A percentile compares a stretch with the other conserved stretches of the same genome.
Conservation (phyloP, 2,888 invertebrate genomes). For the Tridacna gigas region DNA sequence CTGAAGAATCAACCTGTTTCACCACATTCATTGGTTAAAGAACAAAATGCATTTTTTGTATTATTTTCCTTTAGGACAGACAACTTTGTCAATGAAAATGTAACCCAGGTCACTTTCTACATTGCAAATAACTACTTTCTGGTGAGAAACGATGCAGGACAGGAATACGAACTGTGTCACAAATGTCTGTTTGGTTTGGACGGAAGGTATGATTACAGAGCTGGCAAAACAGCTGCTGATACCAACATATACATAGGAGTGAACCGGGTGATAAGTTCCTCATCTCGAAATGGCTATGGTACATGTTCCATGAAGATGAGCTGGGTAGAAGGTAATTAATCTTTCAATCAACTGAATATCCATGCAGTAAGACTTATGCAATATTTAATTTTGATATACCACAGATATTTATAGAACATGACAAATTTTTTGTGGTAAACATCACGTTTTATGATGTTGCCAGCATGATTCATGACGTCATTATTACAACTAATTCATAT, state of each 20-base stretch:
- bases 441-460: too few species aligned
- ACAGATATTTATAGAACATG: too few species aligned
- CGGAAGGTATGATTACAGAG: conserved; percentile 9
- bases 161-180: neutral
- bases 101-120: conserved; percentile 9
- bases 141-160: neutral
- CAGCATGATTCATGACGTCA: too few species aligned
- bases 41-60: neutral
- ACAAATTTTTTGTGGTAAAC: too few species aligned
- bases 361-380: too few species aligned
- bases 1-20: too few species aligned
- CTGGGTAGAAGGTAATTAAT: conserved; percentile 19
- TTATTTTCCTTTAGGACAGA: neutral
- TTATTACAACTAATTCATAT: too few species aligned
- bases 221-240: neutral
- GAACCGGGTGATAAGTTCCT: neutral
- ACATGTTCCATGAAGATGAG: neutral
- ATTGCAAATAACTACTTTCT: conserved; percentile 12
- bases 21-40: neutral
- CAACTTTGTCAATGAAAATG: neutral
- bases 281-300: conserved; percentile 1
- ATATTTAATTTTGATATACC: too few species aligned
- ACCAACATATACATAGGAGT: conserved; percentile 2
- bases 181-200: conserved; percentile 17
- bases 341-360: too few species aligned